A percentile compares a stretch with the other conserved stretches of the same genome.
These are phyloP conservation scores for Drosophila crucigera DNA, from an alignment of 2,888 invertebrate genomes.

Conservation along the genomic window DNA sequence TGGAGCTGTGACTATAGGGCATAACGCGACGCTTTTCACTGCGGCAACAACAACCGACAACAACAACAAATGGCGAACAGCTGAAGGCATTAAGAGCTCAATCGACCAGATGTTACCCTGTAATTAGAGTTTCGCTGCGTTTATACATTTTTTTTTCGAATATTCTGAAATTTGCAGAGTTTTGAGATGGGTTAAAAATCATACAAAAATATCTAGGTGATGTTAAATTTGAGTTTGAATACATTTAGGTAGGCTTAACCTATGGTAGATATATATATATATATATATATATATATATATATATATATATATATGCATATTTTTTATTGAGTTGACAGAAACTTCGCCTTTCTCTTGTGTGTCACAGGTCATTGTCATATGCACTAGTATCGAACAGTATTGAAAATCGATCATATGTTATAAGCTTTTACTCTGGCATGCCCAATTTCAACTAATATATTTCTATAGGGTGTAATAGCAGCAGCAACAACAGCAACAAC, in stretches of 20 bases:
- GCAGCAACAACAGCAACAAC: slow-evolving; percentile 19
- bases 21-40: slow-evolving; percentile 73
- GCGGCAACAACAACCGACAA: slow-evolving; percentile 19
- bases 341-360: not conserved
- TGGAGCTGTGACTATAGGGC: slow-evolving; percentile 72
- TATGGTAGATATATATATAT: not conserved
- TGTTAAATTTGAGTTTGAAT: too few species aligned
- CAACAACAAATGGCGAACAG: slow-evolving; percentile 8
- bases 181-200: not conserved
- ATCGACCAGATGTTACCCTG: slow-evolving; percentile 9
- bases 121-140: not conserved
- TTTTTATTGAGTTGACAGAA: not conserved
- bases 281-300: too few species aligned
- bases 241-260: too few species aligned
- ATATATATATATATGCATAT: too few species aligned
- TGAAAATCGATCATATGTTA: not conserved
- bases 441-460: not conserved
- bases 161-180: not conserved
- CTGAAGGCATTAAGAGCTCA: not conserved
- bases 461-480: slow-evolving; percentile 17
- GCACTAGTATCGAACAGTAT: too few species aligned
- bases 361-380: not conserved
- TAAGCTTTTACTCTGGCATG: not conserved
- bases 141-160: not conserved
- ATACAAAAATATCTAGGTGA: not conserved